These are phyloP conservation scores for Halocynthia roretzi DNA, from an alignment of 23 tunicate genomes.

Conservation along the genomic window DNA sequence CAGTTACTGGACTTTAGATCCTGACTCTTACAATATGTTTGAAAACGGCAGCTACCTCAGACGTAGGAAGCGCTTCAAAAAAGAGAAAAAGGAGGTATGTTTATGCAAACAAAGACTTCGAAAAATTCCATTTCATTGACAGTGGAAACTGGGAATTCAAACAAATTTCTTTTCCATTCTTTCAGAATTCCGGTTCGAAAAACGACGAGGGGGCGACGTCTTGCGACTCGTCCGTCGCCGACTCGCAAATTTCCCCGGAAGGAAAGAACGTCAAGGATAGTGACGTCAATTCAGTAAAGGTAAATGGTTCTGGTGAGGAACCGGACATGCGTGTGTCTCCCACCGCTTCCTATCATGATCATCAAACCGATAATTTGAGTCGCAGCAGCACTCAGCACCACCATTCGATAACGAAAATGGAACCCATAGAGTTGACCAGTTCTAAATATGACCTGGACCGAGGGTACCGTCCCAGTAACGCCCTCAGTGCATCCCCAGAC, in stretches of 20 bases:
- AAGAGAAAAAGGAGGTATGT: slow-evolving; percentile 44
- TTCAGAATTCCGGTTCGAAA: too few species aligned
- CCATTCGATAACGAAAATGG: neutral
- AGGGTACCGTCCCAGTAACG: neutral
- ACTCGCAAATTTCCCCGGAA: slow-evolving; percentile 12
- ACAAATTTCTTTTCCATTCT: too few species aligned
- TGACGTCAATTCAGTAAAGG: neutral
- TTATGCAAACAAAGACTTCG: neutral
- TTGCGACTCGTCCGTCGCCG: slow-evolving; percentile 10
- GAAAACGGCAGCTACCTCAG: slow-evolving; percentile 95
- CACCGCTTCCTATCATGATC: neutral
- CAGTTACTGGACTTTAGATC: slow-evolving; percentile 92
- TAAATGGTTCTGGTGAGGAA: slow-evolving; percentile 1
- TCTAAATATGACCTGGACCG: neutral
- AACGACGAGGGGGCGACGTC: neutral
- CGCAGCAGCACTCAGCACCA: neutral
- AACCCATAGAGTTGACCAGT: neutral
- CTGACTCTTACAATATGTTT: slow-evolving; percentile 97
- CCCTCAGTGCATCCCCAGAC: slow-evolving; percentile 6
- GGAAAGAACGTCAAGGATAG: slow-evolving; percentile 3
- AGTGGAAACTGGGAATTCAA: neutral
- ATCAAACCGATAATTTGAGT: neutral
- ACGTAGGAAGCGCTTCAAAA: slow-evolving; percentile 88
- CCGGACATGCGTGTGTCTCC: neutral
- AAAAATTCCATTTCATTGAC: slow-evolving; percentile 2